Evolutionary conservation across 1,140 invertebrate genomes (phyloP), one percentile per base, ranked within the genome.

Genomic region (Goniozus legneri): DNA sequence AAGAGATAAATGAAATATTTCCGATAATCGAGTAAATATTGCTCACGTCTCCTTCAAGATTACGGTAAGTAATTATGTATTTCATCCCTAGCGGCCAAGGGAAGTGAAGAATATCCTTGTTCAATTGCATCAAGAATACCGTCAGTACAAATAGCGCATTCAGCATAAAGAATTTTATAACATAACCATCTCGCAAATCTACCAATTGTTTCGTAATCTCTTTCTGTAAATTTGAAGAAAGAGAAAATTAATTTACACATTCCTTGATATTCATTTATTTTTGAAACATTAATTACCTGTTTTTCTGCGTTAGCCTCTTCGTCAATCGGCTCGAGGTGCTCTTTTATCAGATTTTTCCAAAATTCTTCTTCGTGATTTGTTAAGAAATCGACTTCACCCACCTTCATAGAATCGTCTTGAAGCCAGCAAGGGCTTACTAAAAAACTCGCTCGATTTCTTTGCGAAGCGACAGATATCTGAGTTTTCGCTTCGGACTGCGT

Each of bases 121-220:
- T 82, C 33, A 89, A 66, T 72, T 91, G 89, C 51, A 93, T 79
- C 31, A 92, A 73, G 51, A 92, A 86, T 0, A 91, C 81, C 33
- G 89, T 81, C 14, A 92, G 71, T 16, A 92, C 86, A 69, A 91
- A 94, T 2, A 93, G 74, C 6, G 85, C 81, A 67, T 94, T 94
- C 2, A 92, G 71, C 84, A 92, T 91, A 37, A 89, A 84, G 67
- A 92, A 92, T 32, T 85, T 85, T 57, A 90, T 86, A 1, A 87
- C 80, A 44, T 81, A 79, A 56, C 86, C 83, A 64, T 91, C 84
- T 10, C 88, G 76, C 13, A 91, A 69, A 22, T 82, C 78, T 41
- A 79, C 81, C 20, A 92, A 69, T 16, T 83, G 82, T 32, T 77
- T 67, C 1, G 73, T 72, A 50, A 86, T 79, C 58, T 78, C 72